Conservation (phyloP, 1,140 invertebrate genomes). For the Ylistrum balloti region DNA sequence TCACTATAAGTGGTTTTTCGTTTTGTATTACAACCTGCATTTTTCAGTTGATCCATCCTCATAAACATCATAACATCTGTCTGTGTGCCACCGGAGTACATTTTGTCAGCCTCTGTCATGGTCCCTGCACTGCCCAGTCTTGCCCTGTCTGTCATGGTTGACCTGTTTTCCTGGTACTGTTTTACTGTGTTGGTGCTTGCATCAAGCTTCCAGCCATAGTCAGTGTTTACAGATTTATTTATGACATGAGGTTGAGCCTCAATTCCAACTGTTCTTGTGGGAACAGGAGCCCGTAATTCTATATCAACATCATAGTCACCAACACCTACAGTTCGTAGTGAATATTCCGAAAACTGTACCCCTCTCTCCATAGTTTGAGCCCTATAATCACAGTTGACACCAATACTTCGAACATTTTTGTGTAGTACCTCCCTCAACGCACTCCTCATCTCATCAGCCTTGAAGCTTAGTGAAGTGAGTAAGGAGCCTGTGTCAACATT, state of each 20-base stretch:
- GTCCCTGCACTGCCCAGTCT: slow-evolving; percentile 68
- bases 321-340: slow-evolving; percentile 70
- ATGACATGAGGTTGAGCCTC: slow-evolving; percentile 72
- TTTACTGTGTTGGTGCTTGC: slow-evolving; percentile 75
- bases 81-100: slow-evolving; percentile 64
- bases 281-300: slow-evolving; percentile 69
- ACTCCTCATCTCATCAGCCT: slow-evolving; percentile 77
- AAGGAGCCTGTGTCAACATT: slow-evolving; percentile 77
- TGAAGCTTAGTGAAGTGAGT: slow-evolving; percentile 73
- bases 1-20: slow-evolving; percentile 62
- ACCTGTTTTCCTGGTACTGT: slow-evolving; percentile 73
- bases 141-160: slow-evolving; percentile 77
- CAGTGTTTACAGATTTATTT: slow-evolving; percentile 72
- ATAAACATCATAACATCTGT: slow-evolving; percentile 77
- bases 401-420: slow-evolving; percentile 77
- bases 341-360: slow-evolving; percentile 61
- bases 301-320: slow-evolving; percentile 78
- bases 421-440: slow-evolving; percentile 76
- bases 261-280: slow-evolving; percentile 72
- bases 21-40: slow-evolving; percentile 74
- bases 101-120: slow-evolving; percentile 74
- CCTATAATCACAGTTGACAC: slow-evolving; percentile 73
- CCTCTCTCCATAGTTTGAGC: slow-evolving; percentile 63
- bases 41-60: slow-evolving; percentile 72
- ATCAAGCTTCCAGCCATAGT: slow-evolving; percentile 77